Evolutionary conservation across 2,888 invertebrate genomes (phyloP).

Genomic region (Ganaspis brasiliensis): DNA sequence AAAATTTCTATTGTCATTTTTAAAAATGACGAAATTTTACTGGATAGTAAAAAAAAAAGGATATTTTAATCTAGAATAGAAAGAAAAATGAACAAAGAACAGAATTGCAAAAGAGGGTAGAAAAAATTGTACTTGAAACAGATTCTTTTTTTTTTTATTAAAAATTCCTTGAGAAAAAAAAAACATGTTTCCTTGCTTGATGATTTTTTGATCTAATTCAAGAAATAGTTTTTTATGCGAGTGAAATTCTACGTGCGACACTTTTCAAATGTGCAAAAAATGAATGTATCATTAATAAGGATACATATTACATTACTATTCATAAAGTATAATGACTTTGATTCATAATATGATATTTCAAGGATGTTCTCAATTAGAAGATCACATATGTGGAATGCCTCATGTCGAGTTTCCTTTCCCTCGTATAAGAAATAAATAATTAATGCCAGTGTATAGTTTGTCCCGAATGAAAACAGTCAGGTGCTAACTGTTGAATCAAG

Average conservation of each 20-base stretch:
- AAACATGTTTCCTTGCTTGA: no score
- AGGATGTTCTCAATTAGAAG: slow-evolving; percentile 28
- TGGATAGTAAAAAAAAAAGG: no score
- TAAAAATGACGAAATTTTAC: no score
- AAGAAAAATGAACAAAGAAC: no score
- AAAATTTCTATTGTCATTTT: no score
- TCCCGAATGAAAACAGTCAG: slow-evolving; percentile 24
- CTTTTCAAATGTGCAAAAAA: background rate
- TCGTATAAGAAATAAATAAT: slow-evolving; percentile 36
- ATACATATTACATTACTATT: background rate
- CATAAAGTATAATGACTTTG: background rate
- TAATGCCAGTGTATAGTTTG: slow-evolving; percentile 29
- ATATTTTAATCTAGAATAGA: no score
- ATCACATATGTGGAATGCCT: slow-evolving; percentile 1
- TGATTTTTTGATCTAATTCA: no score
- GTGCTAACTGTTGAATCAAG: slow-evolving; percentile 39
- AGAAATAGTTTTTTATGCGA: no score
- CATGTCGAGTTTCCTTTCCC: slow-evolving; percentile 30
- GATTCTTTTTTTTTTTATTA: no score
- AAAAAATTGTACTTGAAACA: no score
- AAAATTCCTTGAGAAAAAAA: no score
- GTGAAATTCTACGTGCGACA: background rate
- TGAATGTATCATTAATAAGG: background rate
- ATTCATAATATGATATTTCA: slow-evolving; percentile 15
- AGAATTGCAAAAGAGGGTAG: no score